phyloP scores from a whole-genome alignment of 1,140 invertebrate genomes.

The Monochamus saltuarius region DNA sequence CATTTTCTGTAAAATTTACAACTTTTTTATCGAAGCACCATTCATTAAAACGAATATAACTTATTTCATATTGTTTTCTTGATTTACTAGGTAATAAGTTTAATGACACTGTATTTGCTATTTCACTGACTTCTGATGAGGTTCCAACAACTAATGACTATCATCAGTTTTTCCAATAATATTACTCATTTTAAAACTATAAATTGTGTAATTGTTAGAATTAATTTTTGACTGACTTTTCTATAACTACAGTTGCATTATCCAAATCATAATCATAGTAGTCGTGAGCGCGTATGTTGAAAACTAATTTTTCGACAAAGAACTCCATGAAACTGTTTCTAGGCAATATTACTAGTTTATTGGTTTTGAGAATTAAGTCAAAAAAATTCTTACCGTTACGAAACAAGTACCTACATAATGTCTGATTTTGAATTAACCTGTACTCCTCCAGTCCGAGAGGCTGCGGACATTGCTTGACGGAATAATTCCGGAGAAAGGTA shows the following conservation, averaged over 20 bases:
- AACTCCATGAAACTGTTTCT: no score
- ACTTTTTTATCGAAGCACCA: constrained; percentile 12
- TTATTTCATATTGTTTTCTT: constrained; percentile 11
- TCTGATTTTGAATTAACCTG: no score
- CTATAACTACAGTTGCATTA: not conserved
- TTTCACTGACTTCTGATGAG: no score
- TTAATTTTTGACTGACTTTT: constrained; percentile 12
- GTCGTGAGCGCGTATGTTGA: constrained; percentile 1
- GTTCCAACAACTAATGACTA: not conserved
- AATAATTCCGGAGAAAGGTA: no score
- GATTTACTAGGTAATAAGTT: constrained; percentile 15
- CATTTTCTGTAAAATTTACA: constrained; percentile 9
- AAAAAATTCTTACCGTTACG: no score
- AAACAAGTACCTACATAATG: no score
- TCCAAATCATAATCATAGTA: not conserved
- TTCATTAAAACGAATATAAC: constrained; percentile 3
- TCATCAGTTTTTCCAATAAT: constrained; percentile 1
- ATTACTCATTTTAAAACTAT: constrained; percentile 6
- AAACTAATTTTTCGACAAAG: no score
- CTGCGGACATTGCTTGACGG: no score
- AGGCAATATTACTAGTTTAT: no score
- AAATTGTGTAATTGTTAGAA: constrained; percentile 6
- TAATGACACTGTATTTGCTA: no score
- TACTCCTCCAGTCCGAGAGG: no score
- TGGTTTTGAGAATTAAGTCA: no score